phyloP scores from a whole-genome alignment of 2,888 invertebrate species.

The Apodemia zela region DNA sequence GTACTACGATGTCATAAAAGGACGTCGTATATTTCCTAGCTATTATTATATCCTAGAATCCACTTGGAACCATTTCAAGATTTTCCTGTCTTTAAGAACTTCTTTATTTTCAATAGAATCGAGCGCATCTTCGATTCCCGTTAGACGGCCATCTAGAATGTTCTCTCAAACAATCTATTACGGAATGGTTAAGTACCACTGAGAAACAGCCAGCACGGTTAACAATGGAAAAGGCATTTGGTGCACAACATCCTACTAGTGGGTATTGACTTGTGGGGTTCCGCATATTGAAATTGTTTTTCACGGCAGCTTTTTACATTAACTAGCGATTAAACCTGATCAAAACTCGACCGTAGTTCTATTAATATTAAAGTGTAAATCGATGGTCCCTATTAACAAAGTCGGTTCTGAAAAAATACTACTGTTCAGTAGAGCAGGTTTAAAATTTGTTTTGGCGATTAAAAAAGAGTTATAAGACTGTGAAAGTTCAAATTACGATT shows the following conservation, averaged over 20 bases:
- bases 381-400: no score
- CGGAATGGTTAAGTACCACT: conserved; percentile 17
- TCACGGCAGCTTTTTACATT: neutral
- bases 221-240: conserved; percentile 15
- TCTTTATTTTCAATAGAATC: conserved; percentile 12
- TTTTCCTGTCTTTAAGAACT: conserved; percentile 7
- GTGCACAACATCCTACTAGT: conserved; percentile 6
- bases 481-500: no score
- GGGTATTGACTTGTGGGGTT: conserved; percentile 8
- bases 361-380: no score
- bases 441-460: no score
- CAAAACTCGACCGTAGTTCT: no score
- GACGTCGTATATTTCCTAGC: neutral
- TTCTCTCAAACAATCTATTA: conserved; percentile 15
- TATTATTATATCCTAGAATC: conserved; percentile 3
- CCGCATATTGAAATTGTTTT: neutral
- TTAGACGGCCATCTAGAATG: conserved; percentile 9
- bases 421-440: no score
- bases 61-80: conserved; percentile 9
- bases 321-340: no score
- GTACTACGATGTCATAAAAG: no score
- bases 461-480: no score
- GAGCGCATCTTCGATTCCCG: conserved; percentile 11
- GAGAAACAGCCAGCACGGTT: neutral
- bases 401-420: no score